These are phyloP conservation scores for Oscheius sp. DNA, from an alignment of 1,140 invertebrate genomes.

Conservation along the genomic window DNA sequence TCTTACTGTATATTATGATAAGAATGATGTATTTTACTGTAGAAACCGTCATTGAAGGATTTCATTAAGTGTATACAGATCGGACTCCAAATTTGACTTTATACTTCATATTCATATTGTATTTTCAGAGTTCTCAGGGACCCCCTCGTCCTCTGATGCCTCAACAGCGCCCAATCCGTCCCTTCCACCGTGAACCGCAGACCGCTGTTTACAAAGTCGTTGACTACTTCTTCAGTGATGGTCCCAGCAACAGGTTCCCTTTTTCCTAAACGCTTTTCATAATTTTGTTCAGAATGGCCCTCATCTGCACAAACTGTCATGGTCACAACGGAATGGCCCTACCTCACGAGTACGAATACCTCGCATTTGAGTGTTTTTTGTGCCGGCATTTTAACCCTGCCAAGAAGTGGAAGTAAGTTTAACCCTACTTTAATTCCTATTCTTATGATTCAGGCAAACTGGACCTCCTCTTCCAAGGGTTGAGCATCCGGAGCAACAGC, in stretches of 20 bases:
- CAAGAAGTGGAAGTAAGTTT: constrained; percentile 27
- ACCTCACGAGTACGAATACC: constrained; percentile 88
- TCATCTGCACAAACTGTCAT: constrained; percentile 84
- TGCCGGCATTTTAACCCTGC: constrained; percentile 31
- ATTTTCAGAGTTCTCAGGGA: too few relatives aligned
- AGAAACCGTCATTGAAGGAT: too few relatives aligned
- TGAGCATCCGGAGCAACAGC: too few relatives aligned
- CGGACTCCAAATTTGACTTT: too few relatives aligned
- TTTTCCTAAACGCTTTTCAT: not conserved
- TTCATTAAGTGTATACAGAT: too few relatives aligned
- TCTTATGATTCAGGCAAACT: too few relatives aligned
- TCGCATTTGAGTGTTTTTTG: constrained; percentile 22
- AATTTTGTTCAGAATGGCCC: constrained; percentile 61
- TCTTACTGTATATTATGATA: too few relatives aligned
- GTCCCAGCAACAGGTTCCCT: constrained; percentile 82
- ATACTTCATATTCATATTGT: too few relatives aligned
- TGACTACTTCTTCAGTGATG: constrained; percentile 89
- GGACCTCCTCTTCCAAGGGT: too few relatives aligned
- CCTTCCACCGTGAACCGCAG: constrained; percentile 69
- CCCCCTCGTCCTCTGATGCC: constrained; percentile 39
- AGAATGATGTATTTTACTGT: too few relatives aligned
- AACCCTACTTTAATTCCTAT: not conserved
- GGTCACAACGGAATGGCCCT: constrained; percentile 95
- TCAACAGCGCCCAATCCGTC: constrained; percentile 62
- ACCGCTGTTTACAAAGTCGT: constrained; percentile 79